Conservation (phyloP, 2,797 vertebrate genomes). For the Petrocephalus sullivani region DNA sequence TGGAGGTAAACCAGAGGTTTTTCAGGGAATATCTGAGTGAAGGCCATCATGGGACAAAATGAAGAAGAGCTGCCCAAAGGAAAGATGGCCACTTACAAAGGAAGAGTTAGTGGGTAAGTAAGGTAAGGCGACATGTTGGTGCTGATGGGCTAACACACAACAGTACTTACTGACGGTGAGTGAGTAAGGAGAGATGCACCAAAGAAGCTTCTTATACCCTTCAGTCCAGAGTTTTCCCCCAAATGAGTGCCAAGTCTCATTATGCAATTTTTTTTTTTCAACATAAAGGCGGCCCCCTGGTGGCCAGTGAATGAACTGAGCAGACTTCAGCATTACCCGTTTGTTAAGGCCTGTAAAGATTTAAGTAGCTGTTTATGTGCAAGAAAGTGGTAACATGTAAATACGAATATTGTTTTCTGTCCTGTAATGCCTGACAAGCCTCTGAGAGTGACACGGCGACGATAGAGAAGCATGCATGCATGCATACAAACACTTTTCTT, state of each 20-base stretch:
- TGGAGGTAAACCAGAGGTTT: not conserved
- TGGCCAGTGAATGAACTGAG: not conserved
- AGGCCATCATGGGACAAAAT: not conserved
- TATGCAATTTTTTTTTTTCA: not conserved
- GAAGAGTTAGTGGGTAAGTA: not conserved
- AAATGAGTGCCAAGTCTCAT: not conserved
- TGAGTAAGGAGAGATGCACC: not conserved
- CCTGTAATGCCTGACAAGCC: not conserved
- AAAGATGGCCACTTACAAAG: not conserved
- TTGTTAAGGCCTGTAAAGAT: not conserved
- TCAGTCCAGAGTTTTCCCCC: not conserved
- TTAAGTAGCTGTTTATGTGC: not conserved
- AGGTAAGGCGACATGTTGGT: not conserved
- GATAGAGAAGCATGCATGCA: not conserved
- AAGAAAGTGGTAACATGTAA: not conserved
- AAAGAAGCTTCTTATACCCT: not conserved
- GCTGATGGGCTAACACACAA: not conserved
- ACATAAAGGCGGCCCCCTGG: not conserved
- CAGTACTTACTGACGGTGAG: not conserved
- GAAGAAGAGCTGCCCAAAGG: not conserved
- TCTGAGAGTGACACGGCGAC: not conserved
- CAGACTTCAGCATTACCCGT: not conserved
- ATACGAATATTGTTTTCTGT: not conserved
- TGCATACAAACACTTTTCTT: not conserved
- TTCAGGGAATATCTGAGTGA: not conserved